phyloP scores from a whole-genome alignment of 2,797 vertebrate species.

The Epinephelus awoara region DNA sequence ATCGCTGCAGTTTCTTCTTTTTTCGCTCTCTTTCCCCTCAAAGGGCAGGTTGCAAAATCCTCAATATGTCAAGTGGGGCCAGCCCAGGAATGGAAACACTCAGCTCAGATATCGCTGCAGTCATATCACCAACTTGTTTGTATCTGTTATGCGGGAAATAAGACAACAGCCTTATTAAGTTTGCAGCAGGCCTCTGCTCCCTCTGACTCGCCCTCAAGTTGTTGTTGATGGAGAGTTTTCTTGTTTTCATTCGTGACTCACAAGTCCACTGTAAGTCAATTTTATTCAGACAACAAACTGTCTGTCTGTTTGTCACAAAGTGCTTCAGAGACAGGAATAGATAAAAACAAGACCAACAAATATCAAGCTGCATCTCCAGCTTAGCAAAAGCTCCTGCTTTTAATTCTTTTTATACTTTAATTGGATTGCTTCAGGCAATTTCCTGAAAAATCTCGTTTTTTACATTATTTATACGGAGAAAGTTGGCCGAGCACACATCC shows the following conservation, averaged over 20 bases:
- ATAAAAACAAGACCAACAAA: conserved; percentile 25
- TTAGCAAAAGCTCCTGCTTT: conserved; percentile 16
- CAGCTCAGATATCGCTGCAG: background rate
- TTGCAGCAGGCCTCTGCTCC: background rate
- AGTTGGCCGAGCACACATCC: conserved; percentile 31
- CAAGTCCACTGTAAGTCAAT: conserved; percentile 5
- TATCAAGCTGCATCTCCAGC: conserved; percentile 28
- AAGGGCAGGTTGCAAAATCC: background rate
- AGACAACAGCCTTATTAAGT: conserved; percentile 23
- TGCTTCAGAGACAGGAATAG: conserved; percentile 14
- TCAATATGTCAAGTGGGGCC: conserved; percentile 12
- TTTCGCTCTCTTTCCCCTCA: background rate
- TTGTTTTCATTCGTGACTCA: conserved; percentile 24
- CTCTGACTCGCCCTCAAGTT: conserved; percentile 13
- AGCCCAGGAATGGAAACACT: conserved; percentile 8
- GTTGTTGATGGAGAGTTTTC: conserved; percentile 25
- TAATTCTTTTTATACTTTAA: conserved; percentile 46
- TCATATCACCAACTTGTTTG: background rate
- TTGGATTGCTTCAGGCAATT: conserved; percentile 43
- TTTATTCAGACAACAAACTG: conserved; percentile 31
- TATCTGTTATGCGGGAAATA: conserved; percentile 19
- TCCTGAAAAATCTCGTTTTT: conserved; percentile 23
- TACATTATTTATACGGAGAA: conserved; percentile 47
- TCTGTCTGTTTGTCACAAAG: conserved; percentile 8
- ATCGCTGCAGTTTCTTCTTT: background rate